Evolutionary conservation across 2,797 vertebrate genomes (phyloP), one percentile per base, ranked within the genome.

Genomic region (Gadopsis marmoratus): DNA sequence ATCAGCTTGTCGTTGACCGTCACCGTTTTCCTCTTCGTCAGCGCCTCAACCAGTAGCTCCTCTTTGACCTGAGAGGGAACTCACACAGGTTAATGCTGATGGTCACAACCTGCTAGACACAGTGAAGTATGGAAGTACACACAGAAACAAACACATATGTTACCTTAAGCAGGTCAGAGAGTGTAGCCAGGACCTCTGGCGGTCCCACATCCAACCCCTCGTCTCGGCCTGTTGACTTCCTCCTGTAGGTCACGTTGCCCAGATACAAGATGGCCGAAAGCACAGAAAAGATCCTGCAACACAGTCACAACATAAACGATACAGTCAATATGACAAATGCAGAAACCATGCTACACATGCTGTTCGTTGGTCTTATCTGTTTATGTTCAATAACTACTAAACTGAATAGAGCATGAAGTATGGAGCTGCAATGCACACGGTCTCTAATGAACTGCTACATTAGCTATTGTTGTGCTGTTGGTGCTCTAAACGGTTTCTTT

Each of bases 1-100:
- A 99, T 99, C 79, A 99, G 96, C 84, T 98, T 99, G 94, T 99
- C 98, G 0, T 99, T 99, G 81, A 96, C 97, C 0, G 98, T 99
- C 93, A 99, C 97, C 0, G 98, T 97, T 96, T 99, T 99, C 95
- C 98, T 97, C 89, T 99, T 98, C 0, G 98, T 99, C 82, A 99
- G 93, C 1, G 99, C 98, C 89, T 99, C 98, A 4, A 99, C 97
- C 73, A 99, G 90, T 92, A 97, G 93, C 93, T 98, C 97, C 71
- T 97, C 95, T 85, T 97, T 97, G 54, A 99, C 98, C 98, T 99
- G 74, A 69, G 72, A 72, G 5, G 31, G 16, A 78, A 74, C 19
- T 9, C 43, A 74, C 50, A 66, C 3, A 50, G 10, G n/a, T 85
- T 26, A 80, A 79, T 66, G 72, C 41, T 31, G 12, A 63, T 21